Conservation (phyloP, 2,888 invertebrate genomes). For the Erynnis tages region DNA sequence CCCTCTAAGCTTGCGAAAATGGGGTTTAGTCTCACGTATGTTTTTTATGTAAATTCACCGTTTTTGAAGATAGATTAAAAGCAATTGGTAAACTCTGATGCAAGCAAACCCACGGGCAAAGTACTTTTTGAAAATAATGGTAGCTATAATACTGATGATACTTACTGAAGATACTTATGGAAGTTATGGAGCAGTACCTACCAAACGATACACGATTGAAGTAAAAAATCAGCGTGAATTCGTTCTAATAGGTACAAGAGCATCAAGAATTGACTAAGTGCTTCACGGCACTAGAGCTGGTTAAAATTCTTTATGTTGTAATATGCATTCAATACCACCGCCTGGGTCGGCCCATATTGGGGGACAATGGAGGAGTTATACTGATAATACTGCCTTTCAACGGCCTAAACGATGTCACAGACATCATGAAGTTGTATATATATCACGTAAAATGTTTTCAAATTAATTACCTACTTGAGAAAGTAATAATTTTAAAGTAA, state of each 20-base stretch:
- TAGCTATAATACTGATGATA: no score
- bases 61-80: no score
- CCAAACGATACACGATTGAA: neutral
- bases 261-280: conserved; percentile 18
- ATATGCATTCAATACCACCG: conserved; percentile 42
- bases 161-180: no score
- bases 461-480: no score
- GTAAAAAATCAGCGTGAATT: neutral
- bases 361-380: conserved; percentile 64
- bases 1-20: no score
- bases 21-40: no score
- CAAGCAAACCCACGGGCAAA: no score
- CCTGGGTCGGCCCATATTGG: conserved; percentile 60
- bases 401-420: neutral
- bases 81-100: no score
- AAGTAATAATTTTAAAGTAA: no score
- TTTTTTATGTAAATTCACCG: no score
- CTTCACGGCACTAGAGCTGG: conserved; percentile 32
- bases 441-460: neutral
- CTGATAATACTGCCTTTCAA: conserved; percentile 22
- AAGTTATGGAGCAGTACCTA: no score
- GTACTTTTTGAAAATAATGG: no score
- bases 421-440: neutral
- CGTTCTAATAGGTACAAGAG: conserved; percentile 18
- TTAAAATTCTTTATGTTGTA: conserved; percentile 50